Conservation (phyloP, 2,888 invertebrate species). For the Leptothorax acervorum region DNA sequence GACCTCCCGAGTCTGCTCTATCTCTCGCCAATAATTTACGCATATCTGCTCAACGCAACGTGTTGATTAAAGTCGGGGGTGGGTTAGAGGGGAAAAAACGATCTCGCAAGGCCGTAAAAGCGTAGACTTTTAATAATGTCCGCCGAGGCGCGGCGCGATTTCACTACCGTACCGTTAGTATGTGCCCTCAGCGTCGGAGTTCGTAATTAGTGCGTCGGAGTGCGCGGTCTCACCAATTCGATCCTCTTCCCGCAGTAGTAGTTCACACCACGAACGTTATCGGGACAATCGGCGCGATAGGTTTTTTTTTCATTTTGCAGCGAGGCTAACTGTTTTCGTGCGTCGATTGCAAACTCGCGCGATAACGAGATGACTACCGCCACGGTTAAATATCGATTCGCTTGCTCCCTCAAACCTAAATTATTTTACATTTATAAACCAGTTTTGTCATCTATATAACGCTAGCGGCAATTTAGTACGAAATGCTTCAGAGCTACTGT, state of each 20-base stretch:
- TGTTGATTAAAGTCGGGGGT: constrained; percentile 63
- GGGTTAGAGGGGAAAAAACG: constrained; percentile 31
- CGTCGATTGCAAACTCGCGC: constrained; percentile 43
- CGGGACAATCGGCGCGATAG: constrained; percentile 32
- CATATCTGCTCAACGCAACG: constrained; percentile 55
- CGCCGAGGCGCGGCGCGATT: constrained; percentile 49
- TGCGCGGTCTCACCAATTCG: constrained; percentile 51
- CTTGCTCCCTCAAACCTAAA: constrained; percentile 27
- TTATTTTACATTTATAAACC: constrained; percentile 50
- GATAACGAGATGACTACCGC: constrained; percentile 44
- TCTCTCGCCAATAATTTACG: constrained; percentile 64
- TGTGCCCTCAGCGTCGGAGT: constrained; percentile 42
- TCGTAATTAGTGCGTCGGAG: constrained; percentile 65
- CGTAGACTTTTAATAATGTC: constrained; percentile 71
- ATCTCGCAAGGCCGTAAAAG: constrained; percentile 60
- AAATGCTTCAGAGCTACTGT: not conserved
- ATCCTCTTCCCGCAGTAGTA: constrained; percentile 23
- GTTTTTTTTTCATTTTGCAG: constrained; percentile 48
- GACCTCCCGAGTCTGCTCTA: not conserved
- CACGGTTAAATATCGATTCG: constrained; percentile 51
- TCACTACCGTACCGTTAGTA: constrained; percentile 37
- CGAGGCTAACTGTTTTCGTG: constrained; percentile 43
- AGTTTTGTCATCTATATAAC: constrained; percentile 19
- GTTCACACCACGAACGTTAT: constrained; percentile 23
- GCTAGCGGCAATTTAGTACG: not conserved